Conservation (phyloP, 1,140 invertebrate species). For the Galleria mellonella region DNA sequence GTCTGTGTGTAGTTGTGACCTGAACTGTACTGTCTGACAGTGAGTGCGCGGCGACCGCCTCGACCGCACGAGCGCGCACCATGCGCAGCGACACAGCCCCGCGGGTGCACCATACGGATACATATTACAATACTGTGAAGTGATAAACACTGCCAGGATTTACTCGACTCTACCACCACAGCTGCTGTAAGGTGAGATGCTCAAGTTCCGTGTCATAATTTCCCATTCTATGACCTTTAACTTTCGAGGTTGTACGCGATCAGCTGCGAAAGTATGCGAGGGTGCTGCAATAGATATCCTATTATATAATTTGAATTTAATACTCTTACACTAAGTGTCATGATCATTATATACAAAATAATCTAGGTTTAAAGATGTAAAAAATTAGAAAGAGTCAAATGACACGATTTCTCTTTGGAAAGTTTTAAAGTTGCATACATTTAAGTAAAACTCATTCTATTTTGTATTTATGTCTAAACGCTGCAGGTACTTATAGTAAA, state of each 20-base stretch:
- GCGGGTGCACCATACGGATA: slow-evolving; percentile 36
- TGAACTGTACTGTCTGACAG: slow-evolving; percentile 17
- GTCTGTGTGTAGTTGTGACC: too few species aligned
- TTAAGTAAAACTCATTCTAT: slow-evolving; percentile 22
- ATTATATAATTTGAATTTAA: slow-evolving; percentile 16
- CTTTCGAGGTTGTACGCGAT: slow-evolving; percentile 29
- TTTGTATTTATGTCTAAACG: too few species aligned
- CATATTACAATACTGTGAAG: slow-evolving; percentile 48
- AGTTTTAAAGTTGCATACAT: slow-evolving; percentile 28
- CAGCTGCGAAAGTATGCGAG: slow-evolving; percentile 52
- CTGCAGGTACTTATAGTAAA: not conserved
- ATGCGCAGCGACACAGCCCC: slow-evolving; percentile 33
- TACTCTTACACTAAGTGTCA: not conserved
- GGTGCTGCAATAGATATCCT: slow-evolving; percentile 18
- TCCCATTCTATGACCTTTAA: not conserved
- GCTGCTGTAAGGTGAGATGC: slow-evolving; percentile 9
- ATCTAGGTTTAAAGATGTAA: not conserved
- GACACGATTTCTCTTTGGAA: slow-evolving; percentile 52
- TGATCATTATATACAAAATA: not conserved
- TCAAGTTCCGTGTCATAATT: not conserved
- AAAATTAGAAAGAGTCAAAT: not conserved
- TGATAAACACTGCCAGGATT: slow-evolving; percentile 47
- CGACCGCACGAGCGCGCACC: slow-evolving; percentile 37
- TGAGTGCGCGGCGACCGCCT: slow-evolving; percentile 49
- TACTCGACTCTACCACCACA: not conserved